phyloP scores from a whole-genome alignment of 64 coral and sea anemone genomes.

The Actinia equina region DNA sequence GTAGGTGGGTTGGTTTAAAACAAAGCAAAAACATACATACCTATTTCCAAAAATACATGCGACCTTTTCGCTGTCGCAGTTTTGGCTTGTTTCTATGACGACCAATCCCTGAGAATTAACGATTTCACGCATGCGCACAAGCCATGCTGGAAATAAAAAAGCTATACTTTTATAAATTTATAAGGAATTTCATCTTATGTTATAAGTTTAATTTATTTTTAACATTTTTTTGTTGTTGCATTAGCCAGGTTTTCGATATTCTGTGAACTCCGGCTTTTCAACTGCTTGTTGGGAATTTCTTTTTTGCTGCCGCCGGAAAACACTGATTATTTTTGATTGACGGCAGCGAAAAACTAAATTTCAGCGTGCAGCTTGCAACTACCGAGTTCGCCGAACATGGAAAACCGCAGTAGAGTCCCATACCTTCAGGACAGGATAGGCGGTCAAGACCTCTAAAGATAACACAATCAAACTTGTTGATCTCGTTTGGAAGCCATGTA shows the following conservation, averaged over 20 bases:
- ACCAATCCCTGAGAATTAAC: slow-evolving; percentile 24
- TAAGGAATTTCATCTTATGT: too few relatives aligned
- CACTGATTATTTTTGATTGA: too few relatives aligned
- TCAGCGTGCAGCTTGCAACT: too few relatives aligned
- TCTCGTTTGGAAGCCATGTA: slow-evolving; percentile 65
- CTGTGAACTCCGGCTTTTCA: too few relatives aligned
- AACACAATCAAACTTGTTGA: slow-evolving; percentile 36
- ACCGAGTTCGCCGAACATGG: too few relatives aligned
- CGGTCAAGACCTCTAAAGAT: slow-evolving; percentile 6
- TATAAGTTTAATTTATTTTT: too few relatives aligned
- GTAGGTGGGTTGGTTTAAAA: not conserved
- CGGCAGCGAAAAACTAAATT: too few relatives aligned
- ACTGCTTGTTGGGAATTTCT: too few relatives aligned
- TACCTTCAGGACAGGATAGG: not conserved
- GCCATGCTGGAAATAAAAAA: slow-evolving; percentile 26
- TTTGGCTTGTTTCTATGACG: not conserved
- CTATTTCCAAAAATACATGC: slow-evolving; percentile 13
- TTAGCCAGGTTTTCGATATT: too few relatives aligned
- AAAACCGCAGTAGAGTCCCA: too few relatives aligned
- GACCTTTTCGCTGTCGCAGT: slow-evolving; percentile 13
- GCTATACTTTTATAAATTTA: not conserved
- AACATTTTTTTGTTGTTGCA: too few relatives aligned
- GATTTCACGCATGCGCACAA: slow-evolving; percentile 49
- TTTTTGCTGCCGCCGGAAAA: too few relatives aligned
- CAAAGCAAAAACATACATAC: not conserved